Evolutionary conservation across 2,797 vertebrate species (phyloP).

Genomic region (Remorina albescens): DNA sequence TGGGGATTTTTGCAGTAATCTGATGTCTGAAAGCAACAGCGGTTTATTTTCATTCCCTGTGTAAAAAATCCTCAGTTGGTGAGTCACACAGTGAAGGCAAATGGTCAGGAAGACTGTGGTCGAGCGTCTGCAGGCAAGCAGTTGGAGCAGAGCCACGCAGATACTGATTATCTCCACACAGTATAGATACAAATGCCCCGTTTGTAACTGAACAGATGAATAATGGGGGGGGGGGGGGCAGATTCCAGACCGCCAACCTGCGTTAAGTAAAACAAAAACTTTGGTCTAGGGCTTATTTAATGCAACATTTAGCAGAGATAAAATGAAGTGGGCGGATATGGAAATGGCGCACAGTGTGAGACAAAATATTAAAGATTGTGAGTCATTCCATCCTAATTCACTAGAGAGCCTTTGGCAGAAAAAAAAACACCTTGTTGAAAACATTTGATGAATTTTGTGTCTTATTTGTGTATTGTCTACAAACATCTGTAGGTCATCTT

Average conservation of each 20-base stretch:
- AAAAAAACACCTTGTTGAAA: constrained; percentile 12
- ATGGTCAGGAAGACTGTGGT: constrained; percentile 70
- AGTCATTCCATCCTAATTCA: constrained; percentile 44
- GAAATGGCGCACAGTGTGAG: constrained; percentile 16
- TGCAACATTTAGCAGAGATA: constrained; percentile 40
- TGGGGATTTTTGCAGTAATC: constrained; percentile 57
- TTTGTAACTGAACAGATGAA: constrained; percentile 25
- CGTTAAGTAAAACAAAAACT: background rate
- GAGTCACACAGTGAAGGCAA: constrained; percentile 70
- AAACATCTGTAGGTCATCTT: too few species aligned
- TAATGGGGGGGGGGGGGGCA: background rate
- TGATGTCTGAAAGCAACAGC: constrained; percentile 71
- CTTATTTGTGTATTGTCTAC: background rate
- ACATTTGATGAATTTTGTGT: constrained; percentile 17
- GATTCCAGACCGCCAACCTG: background rate
- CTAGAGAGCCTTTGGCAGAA: background rate
- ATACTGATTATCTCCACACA: constrained; percentile 35
- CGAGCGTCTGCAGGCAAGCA: constrained; percentile 56
- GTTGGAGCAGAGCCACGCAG: constrained; percentile 38
- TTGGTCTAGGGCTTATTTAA: constrained; percentile 38
- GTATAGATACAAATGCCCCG: constrained; percentile 20
- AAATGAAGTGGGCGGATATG: constrained; percentile 28
- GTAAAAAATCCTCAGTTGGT: constrained; percentile 71
- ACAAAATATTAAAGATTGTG: constrained; percentile 31
- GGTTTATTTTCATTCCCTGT: constrained; percentile 77